phyloP scores from a whole-genome alignment of 2,888 invertebrate genomes.

The Scaeva pyrastri region DNA sequence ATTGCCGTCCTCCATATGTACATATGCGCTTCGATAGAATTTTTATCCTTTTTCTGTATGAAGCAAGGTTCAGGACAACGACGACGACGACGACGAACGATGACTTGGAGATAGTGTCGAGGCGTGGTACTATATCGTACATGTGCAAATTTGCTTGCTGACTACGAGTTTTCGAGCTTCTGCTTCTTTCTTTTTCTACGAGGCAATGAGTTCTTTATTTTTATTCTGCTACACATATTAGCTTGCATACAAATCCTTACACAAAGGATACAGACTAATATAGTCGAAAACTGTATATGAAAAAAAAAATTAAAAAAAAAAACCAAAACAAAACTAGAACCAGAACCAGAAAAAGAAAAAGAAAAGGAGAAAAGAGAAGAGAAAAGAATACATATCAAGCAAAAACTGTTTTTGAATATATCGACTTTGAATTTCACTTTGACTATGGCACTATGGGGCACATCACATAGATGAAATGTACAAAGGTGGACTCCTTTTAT shows the following conservation, averaged over 20 bases:
- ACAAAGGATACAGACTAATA: conserved; percentile 74
- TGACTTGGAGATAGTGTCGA: conserved; percentile 52
- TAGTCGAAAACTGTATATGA: conserved; percentile 64
- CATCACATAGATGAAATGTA: conserved; percentile 9
- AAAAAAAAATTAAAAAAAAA: conserved; percentile 34
- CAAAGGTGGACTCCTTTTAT: conserved; percentile 45
- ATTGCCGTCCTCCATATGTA: conserved; percentile 16
- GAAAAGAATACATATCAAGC: conserved; percentile 16
- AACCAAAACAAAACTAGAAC: neutral
- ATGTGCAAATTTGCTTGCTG: conserved; percentile 76
- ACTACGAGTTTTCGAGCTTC: conserved; percentile 68
- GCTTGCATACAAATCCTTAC: conserved; percentile 69
- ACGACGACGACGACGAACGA: conserved; percentile 9
- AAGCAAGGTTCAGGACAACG: conserved; percentile 56
- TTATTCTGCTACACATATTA: conserved; percentile 73
- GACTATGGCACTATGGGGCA: conserved; percentile 46
- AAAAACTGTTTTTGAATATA: conserved; percentile 70
- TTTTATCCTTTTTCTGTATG: conserved; percentile 68
- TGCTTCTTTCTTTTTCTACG: conserved; percentile 56
- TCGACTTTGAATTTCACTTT: conserved; percentile 70
- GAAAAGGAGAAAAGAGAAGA: neutral
- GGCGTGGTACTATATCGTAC: conserved; percentile 68
- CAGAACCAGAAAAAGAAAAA: conserved; percentile 1
- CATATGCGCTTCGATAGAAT: conserved; percentile 69
- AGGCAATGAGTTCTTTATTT: conserved; percentile 63